phyloP scores from a whole-genome alignment of 1,140 invertebrate genomes.

The Rhyacophila brunnea region DNA sequence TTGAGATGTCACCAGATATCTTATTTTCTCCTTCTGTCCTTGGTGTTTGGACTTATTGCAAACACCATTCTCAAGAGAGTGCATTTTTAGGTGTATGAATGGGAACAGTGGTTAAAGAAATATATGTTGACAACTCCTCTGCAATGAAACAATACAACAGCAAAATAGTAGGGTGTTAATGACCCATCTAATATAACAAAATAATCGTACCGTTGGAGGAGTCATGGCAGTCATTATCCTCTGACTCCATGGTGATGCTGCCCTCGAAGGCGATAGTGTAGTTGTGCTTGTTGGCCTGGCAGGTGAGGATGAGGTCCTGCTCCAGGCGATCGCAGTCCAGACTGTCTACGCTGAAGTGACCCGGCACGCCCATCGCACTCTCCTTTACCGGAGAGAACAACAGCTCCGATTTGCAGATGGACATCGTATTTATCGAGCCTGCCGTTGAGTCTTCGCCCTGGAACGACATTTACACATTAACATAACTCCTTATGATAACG shows the following conservation, averaged over 20 bases:
- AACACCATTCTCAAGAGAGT: too few species aligned
- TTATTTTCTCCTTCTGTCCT: too few species aligned
- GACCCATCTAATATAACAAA: too few species aligned
- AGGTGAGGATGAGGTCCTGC: constrained; percentile 83
- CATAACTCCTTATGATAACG: too few species aligned
- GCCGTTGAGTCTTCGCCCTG: constrained; percentile 72
- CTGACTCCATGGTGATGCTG: constrained; percentile 80
- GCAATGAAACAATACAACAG: constrained; percentile 6
- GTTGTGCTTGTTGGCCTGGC: constrained; percentile 88
- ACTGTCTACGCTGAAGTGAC: constrained; percentile 86
- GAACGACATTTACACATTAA: constrained; percentile 22
- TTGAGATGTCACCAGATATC: too few species aligned
- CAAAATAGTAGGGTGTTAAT: too few species aligned
- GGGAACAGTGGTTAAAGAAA: too few species aligned
- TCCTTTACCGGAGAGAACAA: constrained; percentile 91
- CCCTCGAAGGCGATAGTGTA: constrained; percentile 94
- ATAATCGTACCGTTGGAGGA: constrained; percentile 26
- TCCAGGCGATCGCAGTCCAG: constrained; percentile 79
- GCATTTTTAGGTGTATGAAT: too few species aligned
- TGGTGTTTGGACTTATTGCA: too few species aligned
- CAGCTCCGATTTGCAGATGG: constrained; percentile 85
- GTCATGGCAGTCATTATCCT: constrained; percentile 63
- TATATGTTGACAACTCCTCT: too few species aligned
- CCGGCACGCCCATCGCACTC: constrained; percentile 62
- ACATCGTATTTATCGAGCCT: constrained; percentile 74